These are phyloP conservation scores for Sphaeridia pumilis DNA, from an alignment of 2,888 invertebrate species.

Conservation along the genomic window DNA sequence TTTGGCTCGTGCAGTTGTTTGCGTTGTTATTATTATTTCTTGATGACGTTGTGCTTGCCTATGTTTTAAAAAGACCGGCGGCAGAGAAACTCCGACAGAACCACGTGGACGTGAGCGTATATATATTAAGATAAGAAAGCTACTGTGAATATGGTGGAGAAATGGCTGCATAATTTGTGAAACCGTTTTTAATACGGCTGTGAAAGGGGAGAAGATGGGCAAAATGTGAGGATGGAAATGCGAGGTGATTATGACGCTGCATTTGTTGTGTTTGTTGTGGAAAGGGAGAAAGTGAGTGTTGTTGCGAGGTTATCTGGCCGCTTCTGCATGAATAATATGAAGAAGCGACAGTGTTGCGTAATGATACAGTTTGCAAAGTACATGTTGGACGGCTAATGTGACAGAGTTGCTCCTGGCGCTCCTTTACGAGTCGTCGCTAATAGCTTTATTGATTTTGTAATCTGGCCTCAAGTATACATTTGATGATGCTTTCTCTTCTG, in stretches of 20 bases:
- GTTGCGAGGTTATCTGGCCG: not conserved
- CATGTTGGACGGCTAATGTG: not conserved
- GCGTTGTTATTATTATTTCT: too few species aligned
- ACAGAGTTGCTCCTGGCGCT: constrained; percentile 2
- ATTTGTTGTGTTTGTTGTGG: not conserved
- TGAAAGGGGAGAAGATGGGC: not conserved
- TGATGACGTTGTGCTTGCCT: not conserved
- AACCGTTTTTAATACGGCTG: not conserved
- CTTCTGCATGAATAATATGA: constrained; percentile 3
- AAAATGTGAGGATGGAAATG: not conserved
- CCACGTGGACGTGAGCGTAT: too few species aligned
- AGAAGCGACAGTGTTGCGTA: not conserved
- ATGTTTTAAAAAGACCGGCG: not conserved
- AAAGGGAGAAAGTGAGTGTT: not conserved
- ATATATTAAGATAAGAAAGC: too few species aligned
- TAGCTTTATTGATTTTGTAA: constrained; percentile 5
- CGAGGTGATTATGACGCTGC: not conserved
- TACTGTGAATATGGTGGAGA: too few species aligned
- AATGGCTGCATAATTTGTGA: not conserved
- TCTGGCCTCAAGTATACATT: too few species aligned
- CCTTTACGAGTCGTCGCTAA: too few species aligned
- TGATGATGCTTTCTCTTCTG: too few species aligned
- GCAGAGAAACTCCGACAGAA: too few species aligned
- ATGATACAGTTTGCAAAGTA: not conserved
- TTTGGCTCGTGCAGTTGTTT: too few species aligned